phyloP scores from a whole-genome alignment of 2,888 invertebrate genomes.

The Leptodirus hochenwartii region DNA sequence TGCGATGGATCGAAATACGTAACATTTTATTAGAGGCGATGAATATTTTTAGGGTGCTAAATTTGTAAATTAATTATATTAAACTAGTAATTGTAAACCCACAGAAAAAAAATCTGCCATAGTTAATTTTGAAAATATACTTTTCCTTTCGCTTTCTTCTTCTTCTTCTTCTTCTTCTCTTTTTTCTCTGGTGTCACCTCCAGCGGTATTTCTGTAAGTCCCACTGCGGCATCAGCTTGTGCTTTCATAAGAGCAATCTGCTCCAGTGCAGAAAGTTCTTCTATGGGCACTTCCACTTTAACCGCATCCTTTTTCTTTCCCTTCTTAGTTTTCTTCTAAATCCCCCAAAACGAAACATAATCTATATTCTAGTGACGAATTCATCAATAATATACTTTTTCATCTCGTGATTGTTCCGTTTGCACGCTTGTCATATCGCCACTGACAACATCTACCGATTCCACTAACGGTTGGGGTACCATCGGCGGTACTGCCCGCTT shows the following conservation, averaged over 20 bases:
- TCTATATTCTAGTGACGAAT: too few relatives aligned
- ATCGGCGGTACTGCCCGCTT: not conserved
- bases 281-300: constrained; percentile 1
- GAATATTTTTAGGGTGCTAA: too few relatives aligned
- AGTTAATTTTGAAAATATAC: not conserved
- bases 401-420: not conserved
- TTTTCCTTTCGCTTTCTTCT: constrained; percentile 7
- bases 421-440: not conserved
- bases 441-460: not conserved
- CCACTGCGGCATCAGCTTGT: too few relatives aligned
- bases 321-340: constrained; percentile 7
- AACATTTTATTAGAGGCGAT: too few relatives aligned
- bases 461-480: not conserved
- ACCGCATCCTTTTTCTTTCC: constrained; percentile 5
- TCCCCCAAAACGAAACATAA: too few relatives aligned
- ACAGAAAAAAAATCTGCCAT: too few relatives aligned
- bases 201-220: too few relatives aligned
- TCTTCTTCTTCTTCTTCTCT: constrained; percentile 8
- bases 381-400: constrained; percentile 3
- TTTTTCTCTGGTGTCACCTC: constrained; percentile 5
- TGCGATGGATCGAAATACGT: too few relatives aligned
- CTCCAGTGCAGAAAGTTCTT: too few relatives aligned
- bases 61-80: too few relatives aligned
- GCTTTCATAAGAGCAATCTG: too few relatives aligned
- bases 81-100: too few relatives aligned